A percentile compares a stretch with the other conserved stretches of the same genome.
These are phyloP conservation scores for Molossus alvarezi DNA, from an alignment of 2,797 vertebrate species.

Conservation along the genomic window DNA sequence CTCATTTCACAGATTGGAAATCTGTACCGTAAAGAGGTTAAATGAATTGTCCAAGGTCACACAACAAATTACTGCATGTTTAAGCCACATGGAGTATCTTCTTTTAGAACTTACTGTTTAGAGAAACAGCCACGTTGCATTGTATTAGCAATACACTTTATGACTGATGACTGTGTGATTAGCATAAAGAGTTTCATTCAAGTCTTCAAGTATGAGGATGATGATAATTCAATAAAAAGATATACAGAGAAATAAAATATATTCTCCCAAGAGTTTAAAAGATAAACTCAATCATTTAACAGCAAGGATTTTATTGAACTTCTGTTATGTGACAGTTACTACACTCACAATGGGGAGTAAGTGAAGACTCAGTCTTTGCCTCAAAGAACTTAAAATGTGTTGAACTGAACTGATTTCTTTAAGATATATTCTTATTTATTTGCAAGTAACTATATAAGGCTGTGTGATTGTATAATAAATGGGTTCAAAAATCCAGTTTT, in stretches of 20 bases:
- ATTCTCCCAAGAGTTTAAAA: constrained; percentile 20
- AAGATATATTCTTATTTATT: neutral
- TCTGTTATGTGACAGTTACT: neutral
- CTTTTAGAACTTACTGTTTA: neutral
- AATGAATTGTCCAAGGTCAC: neutral
- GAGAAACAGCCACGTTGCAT: neutral
- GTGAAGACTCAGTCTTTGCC: neutral
- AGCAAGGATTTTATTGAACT: neutral
- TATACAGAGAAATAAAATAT: neutral
- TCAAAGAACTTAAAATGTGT: neutral
- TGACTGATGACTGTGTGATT: neutral
- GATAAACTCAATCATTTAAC: neutral
- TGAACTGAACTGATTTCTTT: neutral
- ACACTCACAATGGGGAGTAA: neutral
- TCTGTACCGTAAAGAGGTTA: neutral
- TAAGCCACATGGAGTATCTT: neutral
- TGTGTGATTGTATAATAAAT: neutral
- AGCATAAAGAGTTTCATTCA: neutral
- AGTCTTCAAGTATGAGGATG: neutral
- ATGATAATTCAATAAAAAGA: neutral
- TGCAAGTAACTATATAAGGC: neutral
- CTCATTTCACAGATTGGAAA: constrained; percentile 48
- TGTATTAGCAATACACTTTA: neutral
- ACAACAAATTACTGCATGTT: neutral
- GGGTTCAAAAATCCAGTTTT: neutral